A percentile compares a stretch with the other conserved stretches of the same genome.
Evolutionary conservation across 2,113 vertebrate species (phyloP).

Genomic region (Nannobrachium achirus): DNA sequence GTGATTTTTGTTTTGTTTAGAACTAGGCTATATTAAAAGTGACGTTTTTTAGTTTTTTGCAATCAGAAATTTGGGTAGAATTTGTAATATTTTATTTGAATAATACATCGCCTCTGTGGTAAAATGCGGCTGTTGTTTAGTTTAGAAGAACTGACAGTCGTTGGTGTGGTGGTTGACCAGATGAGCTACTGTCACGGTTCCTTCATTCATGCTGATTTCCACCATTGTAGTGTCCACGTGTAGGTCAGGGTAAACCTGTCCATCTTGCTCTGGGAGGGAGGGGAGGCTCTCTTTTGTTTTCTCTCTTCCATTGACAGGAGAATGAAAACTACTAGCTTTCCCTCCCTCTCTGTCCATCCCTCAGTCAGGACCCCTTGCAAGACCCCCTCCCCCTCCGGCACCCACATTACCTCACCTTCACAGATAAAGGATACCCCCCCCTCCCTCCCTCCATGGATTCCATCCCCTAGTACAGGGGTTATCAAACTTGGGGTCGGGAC

Average conservation of each 20-base stretch:
- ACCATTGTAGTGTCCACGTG: slow-evolving; percentile 35
- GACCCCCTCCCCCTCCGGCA: not conserved
- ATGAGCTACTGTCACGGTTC: not conserved
- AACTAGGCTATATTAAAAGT: no score
- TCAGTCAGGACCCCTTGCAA: not conserved
- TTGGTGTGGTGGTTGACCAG: not conserved
- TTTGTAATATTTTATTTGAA: no score
- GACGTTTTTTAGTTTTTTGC: no score
- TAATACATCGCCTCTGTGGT: no score
- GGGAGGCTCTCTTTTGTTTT: slow-evolving; percentile 34
- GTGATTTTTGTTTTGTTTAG: no score
- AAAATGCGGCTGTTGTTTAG: slow-evolving; percentile 1
- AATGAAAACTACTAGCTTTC: not conserved
- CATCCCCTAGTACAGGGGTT: no score
- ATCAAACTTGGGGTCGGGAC: no score
- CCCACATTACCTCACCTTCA: not conserved
- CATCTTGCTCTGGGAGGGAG: slow-evolving; percentile 37
- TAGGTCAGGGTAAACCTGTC: slow-evolving; percentile 56
- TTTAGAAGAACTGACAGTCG: not conserved
- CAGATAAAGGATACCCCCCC: slow-evolving; percentile 26
- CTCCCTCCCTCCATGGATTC: slow-evolving; percentile 14
- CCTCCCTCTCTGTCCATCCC: not conserved
- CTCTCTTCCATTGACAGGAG: slow-evolving; percentile 11
- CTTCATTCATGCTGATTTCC: not conserved
- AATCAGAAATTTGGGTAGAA: no score